These are phyloP conservation scores for Drosophila pandora DNA, from an alignment of 1,140 invertebrate genomes.

Conservation along the genomic window DNA sequence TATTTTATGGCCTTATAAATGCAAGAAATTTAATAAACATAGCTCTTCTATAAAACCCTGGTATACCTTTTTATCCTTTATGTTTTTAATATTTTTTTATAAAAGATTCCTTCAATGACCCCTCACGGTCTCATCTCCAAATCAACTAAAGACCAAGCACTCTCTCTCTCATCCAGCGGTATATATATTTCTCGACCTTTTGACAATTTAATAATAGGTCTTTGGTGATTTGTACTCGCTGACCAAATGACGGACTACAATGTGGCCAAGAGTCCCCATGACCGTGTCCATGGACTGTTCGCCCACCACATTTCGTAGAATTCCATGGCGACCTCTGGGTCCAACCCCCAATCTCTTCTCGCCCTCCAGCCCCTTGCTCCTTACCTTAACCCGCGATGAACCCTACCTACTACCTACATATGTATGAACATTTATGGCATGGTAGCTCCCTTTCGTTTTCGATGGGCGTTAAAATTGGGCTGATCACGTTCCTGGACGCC, in stretches of 20 bases:
- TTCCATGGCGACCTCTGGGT: slow-evolving; percentile 39
- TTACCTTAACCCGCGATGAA: slow-evolving; percentile 3
- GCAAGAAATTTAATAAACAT: too few species aligned
- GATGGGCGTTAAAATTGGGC: slow-evolving; percentile 83
- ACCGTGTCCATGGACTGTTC: slow-evolving; percentile 22
- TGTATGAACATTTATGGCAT: slow-evolving; percentile 13
- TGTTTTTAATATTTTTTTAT: background rate
- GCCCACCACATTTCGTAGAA: slow-evolving; percentile 80
- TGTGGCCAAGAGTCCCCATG: slow-evolving; percentile 16
- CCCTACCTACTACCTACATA: slow-evolving; percentile 3
- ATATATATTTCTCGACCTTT: slow-evolving; percentile 80
- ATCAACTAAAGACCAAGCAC: background rate
- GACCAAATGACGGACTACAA: slow-evolving; percentile 76
- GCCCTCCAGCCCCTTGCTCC: background rate
- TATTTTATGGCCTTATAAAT: too few species aligned
- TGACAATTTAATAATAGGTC: slow-evolving; percentile 83
- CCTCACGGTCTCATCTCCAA: slow-evolving; percentile 31
- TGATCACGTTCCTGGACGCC: slow-evolving; percentile 81
- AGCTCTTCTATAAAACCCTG: background rate
- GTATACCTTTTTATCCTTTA: background rate
- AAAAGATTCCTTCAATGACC: slow-evolving; percentile 5
- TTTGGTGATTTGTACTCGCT: slow-evolving; percentile 53
- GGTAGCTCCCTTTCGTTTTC: slow-evolving; percentile 57
- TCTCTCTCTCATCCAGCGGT: slow-evolving; percentile 19
- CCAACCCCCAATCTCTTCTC: background rate